Conservation (phyloP, 2,113 vertebrate genomes). For the Crotalus viridis region DNA sequence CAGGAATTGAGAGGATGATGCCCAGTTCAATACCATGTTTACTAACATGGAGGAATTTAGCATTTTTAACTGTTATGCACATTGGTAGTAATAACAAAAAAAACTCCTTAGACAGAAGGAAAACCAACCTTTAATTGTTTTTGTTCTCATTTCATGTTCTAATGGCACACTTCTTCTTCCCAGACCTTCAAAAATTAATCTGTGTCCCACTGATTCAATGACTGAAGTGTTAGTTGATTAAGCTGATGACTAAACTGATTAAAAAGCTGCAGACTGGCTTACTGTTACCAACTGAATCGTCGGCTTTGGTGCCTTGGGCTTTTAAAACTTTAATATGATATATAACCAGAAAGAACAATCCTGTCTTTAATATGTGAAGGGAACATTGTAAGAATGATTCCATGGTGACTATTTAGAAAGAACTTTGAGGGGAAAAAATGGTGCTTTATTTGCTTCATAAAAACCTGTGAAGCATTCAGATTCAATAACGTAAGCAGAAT, state of each 20-base stretch:
- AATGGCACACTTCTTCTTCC: not conserved
- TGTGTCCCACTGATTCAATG: not conserved
- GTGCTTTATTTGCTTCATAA: conserved; percentile 76
- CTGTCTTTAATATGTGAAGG: conserved; percentile 63
- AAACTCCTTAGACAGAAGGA: not conserved
- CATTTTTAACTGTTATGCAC: not conserved
- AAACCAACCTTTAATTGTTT: not conserved
- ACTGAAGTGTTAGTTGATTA: not conserved
- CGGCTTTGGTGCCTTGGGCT: conserved; percentile 45
- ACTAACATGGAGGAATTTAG: not conserved
- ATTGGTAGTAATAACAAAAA: not conserved
- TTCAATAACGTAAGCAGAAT: conserved; percentile 76
- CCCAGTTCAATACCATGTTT: not conserved
- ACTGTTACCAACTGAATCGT: conserved; percentile 22
- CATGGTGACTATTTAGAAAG: conserved; percentile 70
- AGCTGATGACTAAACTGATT: not conserved
- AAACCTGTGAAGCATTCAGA: conserved; percentile 76
- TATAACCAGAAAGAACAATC: conserved; percentile 67
- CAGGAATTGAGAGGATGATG: no score
- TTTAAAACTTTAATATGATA: conserved; percentile 64
- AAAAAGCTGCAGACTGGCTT: not conserved
- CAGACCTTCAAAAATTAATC: not conserved
- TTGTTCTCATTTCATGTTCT: not conserved
- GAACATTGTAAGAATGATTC: conserved; percentile 70
- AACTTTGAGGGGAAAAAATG: conserved; percentile 66